Evolutionary conservation across 2,888 invertebrate species (phyloP).

Genomic region (Laothoe populi): DNA sequence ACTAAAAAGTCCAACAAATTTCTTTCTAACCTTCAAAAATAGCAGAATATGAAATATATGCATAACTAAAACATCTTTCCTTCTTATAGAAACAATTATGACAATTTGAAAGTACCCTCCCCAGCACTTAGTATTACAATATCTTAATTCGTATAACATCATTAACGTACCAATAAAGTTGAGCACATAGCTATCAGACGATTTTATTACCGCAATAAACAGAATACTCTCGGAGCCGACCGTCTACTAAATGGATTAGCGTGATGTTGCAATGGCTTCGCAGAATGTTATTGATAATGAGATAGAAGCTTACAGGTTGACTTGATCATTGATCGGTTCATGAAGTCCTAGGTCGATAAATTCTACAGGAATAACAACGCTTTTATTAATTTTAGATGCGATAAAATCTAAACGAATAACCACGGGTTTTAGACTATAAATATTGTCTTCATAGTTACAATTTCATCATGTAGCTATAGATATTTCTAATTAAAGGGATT

Average conservation of each 20-base stretch:
- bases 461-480: too few species aligned
- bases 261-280: constrained; percentile 22
- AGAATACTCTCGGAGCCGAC: background rate
- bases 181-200: background rate
- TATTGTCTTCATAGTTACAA: too few species aligned
- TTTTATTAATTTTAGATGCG: too few species aligned
- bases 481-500: too few species aligned
- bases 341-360: background rate
- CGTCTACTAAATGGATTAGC: constrained; percentile 17
- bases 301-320: background rate
- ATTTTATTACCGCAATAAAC: constrained; percentile 12
- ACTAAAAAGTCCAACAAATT: too few species aligned
- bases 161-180: background rate
- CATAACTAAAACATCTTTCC: too few species aligned
- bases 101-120: background rate
- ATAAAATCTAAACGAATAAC: too few species aligned
- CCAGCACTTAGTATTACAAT: background rate
- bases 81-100: too few species aligned
- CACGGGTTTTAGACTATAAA: too few species aligned
- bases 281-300: background rate
- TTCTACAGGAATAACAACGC: too few species aligned
- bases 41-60: background rate
- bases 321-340: background rate
- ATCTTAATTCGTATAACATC: background rate
- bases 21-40: background rate